Evolutionary conservation across 2,888 invertebrate genomes (phyloP).

Genomic region (Megastigmus dorsalis): DNA sequence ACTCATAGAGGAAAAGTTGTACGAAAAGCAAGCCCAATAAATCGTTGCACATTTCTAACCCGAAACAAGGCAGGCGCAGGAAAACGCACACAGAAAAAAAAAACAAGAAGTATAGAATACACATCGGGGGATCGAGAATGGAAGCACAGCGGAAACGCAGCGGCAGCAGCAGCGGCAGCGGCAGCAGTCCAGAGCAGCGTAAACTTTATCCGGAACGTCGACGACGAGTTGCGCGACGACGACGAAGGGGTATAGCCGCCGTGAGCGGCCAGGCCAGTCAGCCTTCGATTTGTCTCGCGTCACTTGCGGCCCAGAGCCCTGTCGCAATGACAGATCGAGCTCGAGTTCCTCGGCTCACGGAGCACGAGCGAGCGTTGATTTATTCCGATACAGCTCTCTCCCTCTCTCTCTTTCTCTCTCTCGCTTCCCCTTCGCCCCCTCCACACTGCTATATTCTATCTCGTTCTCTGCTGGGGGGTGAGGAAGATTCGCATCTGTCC

Average conservation of each 20-base stretch:
- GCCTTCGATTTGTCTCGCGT: slow-evolving; percentile 50
- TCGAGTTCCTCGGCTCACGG: background rate
- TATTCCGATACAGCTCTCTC: background rate
- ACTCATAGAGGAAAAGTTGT: no score
- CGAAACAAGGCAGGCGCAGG: no score
- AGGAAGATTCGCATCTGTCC: no score
- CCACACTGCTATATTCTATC: no score
- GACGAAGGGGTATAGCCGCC: background rate
- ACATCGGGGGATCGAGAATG: background rate
- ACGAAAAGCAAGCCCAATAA: background rate
- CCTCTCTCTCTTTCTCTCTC: background rate
- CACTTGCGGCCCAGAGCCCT: slow-evolving; percentile 30
- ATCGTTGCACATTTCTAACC: background rate
- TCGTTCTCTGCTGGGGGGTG: no score
- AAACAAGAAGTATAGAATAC: background rate
- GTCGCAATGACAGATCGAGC: slow-evolving; percentile 47
- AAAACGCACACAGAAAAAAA: background rate
- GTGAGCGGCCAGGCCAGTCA: background rate
- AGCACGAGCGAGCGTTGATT: background rate
- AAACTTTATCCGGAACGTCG: background rate
- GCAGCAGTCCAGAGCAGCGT: no score
- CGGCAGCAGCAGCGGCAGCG: no score
- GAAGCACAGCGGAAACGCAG: background rate
- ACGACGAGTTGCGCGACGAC: no score
- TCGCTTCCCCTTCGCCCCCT: background rate